A percentile compares a stretch with the other conserved stretches of the same genome.
phyloP scores from a whole-genome alignment of 2,888 invertebrate species.

The Acanthococcus lagerstroemiae region DNA sequence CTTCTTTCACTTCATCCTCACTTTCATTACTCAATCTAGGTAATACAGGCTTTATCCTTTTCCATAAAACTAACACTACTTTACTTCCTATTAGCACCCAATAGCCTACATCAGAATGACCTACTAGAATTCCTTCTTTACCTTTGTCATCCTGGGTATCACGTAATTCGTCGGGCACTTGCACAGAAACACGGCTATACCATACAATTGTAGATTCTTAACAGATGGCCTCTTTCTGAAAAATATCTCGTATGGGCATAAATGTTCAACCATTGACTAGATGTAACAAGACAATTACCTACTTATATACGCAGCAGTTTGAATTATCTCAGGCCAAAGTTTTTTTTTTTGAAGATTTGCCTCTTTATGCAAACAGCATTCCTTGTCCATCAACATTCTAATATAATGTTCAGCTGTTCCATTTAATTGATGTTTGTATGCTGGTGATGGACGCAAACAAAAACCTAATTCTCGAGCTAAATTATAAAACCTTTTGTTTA shows the following conservation, averaged over 20 bases:
- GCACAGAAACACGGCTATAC: conserved; percentile 39
- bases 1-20: not conserved
- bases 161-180: conserved; percentile 37
- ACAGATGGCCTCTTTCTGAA: conserved; percentile 38
- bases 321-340: conserved; percentile 26
- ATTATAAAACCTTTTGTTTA: conserved; percentile 30
- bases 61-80: not conserved
- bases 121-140: not conserved
- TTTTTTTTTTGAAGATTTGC: not conserved
- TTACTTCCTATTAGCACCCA: not conserved
- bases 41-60: not conserved
- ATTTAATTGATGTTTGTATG: conserved; percentile 27
- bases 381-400: not conserved
- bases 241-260: conserved; percentile 37
- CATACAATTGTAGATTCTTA: conserved; percentile 38
- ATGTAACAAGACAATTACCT: conserved; percentile 24
- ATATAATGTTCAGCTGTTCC: conserved; percentile 27
- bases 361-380: not conserved
- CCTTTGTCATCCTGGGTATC: conserved; percentile 19
- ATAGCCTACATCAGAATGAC: not conserved
- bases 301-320: too few relatives aligned
- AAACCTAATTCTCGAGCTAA: conserved; percentile 27
- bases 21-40: too few relatives aligned
- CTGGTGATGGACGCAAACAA: conserved; percentile 21
- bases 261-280: conserved; percentile 32